These are phyloP conservation scores for Dendroctonus valens DNA, from an alignment of 1,140 invertebrate genomes.

Conservation along the genomic window DNA sequence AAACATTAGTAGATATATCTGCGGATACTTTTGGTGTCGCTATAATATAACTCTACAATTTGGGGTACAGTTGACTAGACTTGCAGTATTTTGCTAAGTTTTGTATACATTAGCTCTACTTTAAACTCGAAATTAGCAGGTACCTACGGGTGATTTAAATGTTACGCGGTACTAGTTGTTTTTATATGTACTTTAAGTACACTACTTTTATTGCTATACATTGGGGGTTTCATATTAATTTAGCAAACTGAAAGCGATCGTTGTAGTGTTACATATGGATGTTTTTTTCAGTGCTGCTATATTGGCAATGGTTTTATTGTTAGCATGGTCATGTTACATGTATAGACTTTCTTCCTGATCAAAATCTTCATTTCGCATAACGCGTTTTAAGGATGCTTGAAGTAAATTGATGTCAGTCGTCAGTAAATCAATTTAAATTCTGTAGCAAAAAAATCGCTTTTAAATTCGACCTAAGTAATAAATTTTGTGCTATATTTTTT, in stretches of 20 bases:
- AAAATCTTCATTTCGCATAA: too few species aligned
- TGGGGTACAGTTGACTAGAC: constrained; percentile 24
- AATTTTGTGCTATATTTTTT: constrained; percentile 58
- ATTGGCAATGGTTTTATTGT: constrained; percentile 30
- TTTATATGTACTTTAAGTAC: too few species aligned
- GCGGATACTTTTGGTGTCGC: constrained; percentile 18
- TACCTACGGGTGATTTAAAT: too few species aligned
- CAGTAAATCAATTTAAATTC: background rate
- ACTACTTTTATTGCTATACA: too few species aligned
- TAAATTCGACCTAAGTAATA: constrained; percentile 31
- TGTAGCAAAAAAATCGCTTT: too few species aligned
- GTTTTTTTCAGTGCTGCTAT: background rate
- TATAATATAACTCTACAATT: constrained; percentile 17
- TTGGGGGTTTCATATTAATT: too few species aligned
- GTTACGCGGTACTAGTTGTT: too few species aligned
- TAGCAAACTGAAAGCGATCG: background rate
- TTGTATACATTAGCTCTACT: background rate
- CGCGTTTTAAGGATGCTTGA: too few species aligned
- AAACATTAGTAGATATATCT: constrained; percentile 2
- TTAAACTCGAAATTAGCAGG: too few species aligned
- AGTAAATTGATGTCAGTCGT: too few species aligned
- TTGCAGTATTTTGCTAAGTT: constrained; percentile 14
- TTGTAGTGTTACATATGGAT: background rate
- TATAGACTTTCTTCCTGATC: background rate
- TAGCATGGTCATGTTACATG: constrained; percentile 23